These are phyloP conservation scores for Silurus glanis DNA, from an alignment of 2,113 vertebrate genomes.

Conservation along the genomic window DNA sequence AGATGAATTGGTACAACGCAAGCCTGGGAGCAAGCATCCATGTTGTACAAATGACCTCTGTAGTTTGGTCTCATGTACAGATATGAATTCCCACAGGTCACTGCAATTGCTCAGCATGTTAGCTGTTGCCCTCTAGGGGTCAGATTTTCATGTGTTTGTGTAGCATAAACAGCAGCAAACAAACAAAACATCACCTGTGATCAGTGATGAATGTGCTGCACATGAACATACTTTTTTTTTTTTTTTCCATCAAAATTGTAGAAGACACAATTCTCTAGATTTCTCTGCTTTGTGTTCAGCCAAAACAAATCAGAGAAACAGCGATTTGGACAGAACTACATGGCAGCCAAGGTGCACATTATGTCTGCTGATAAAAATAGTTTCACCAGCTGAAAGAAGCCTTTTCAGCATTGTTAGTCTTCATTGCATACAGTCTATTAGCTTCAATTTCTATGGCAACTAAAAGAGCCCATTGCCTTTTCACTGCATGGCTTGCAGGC, in stretches of 20 bases:
- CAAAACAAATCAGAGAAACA: slow-evolving; percentile 37
- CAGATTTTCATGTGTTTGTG: slow-evolving; percentile 60
- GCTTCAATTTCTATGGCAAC: slow-evolving; percentile 53
- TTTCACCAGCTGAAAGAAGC: slow-evolving; percentile 41
- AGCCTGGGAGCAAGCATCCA: neutral
- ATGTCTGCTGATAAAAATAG: slow-evolving; percentile 42
- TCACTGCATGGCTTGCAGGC: slow-evolving; percentile 15
- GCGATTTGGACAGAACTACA: slow-evolving; percentile 31
- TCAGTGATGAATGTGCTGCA: slow-evolving; percentile 57
- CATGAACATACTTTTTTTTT: slow-evolving; percentile 63
- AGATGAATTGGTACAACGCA: slow-evolving; percentile 13
- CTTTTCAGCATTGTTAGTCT: slow-evolving; percentile 34
- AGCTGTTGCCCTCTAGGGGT: slow-evolving; percentile 64
- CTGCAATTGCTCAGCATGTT: slow-evolving; percentile 31
- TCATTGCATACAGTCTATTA: slow-evolving; percentile 41
- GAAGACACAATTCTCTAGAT: slow-evolving; percentile 44
- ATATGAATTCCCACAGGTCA: slow-evolving; percentile 33
- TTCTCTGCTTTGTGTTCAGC: neutral
- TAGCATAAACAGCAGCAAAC: neutral
- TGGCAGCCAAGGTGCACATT: slow-evolving; percentile 20
- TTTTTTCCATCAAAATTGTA: slow-evolving; percentile 53
- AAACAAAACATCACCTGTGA: slow-evolving; percentile 47
- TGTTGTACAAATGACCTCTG: slow-evolving; percentile 24
- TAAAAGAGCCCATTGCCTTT: slow-evolving; percentile 11
- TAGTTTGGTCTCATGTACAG: slow-evolving; percentile 28